Base-by-base conservation (phyloP, 2,888 invertebrate genomes). In the Sipha maydis region DNA sequence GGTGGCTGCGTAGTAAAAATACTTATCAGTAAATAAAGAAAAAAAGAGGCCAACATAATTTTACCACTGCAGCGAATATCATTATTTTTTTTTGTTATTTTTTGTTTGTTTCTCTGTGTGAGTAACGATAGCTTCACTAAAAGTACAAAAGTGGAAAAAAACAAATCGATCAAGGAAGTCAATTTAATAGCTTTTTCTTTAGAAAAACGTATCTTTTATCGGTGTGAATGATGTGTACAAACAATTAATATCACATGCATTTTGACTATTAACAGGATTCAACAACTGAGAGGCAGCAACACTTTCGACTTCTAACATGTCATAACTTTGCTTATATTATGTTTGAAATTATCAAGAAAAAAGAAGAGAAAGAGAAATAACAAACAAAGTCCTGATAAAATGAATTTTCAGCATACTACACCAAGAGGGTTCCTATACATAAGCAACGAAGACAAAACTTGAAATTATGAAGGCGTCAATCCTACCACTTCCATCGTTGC, bases 21-120 rank as follows among this genome's bases (percentile, higher is more conserved):
- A 85, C 85, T 85, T 85, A 85, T 85, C 85, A 85, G 85, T 85
- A 78, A 78, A 85, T 85, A 85, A 85, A 85, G 69, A 54, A 21
- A 61, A 82, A 67, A 82, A 69, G 69, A 34, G 28, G 82, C 48
- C 71, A 31, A 83, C 83, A 41, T 56, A 54, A 56, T 83, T n/a
- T n/a, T 75, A 38, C n/a, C 28, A 28, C 31, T 38, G 75, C 75
- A 38, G 28, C 67, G 61, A 85, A 85, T 85, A 85, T 85, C 84
- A 85, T 85, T 85, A 85, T 61, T 4, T 73, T 84, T 41, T 28
- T 76, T 83, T 75, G 41, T 54, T 54, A 77, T 77, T 21, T 84
- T 61, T 83, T 71, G 5, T 56, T 34, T 34, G 21, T 56, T 61
- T 54, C 17, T 54, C 14, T 25, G 31, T 71, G 31, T 31, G 71